Conservation (phyloP, 2,797 vertebrate genomes). For the Gallinago stenura region DNA sequence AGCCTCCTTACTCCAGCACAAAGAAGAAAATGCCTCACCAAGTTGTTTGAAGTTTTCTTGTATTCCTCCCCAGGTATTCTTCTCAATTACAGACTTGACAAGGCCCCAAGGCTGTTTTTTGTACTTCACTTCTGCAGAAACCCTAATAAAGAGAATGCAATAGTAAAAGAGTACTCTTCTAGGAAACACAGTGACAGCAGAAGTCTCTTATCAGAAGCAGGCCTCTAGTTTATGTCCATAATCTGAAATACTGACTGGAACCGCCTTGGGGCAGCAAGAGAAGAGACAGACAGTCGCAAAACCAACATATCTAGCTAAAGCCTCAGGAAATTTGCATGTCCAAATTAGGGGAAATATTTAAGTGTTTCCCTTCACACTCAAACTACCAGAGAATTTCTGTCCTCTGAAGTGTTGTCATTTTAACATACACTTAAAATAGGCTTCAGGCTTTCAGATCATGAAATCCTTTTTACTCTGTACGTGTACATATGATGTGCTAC, state of each 20-base stretch:
- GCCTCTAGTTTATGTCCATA: background rate
- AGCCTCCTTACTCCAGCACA: background rate
- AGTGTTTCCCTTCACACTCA: background rate
- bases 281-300: background rate
- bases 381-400: background rate
- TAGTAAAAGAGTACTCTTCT: background rate
- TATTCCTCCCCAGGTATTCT: conserved; percentile 94
- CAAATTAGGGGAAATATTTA: background rate
- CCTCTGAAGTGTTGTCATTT: background rate
- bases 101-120: conserved; percentile 96
- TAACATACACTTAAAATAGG: background rate
- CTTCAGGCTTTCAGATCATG: background rate
- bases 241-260: background rate
- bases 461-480: background rate
- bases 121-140: conserved; percentile 93
- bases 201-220: background rate
- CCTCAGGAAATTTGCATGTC: background rate
- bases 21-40: conserved; percentile 69
- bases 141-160: conserved; percentile 78
- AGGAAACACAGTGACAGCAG: background rate
- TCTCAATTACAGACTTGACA: conserved; percentile 93
- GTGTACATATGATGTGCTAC: background rate
- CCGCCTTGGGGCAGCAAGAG: background rate
- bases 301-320: background rate
- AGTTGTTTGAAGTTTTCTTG: conserved; percentile 93